Conservation (phyloP, 64 coral and sea anemone genomes). For the Catalaphyllia jardinei region DNA sequence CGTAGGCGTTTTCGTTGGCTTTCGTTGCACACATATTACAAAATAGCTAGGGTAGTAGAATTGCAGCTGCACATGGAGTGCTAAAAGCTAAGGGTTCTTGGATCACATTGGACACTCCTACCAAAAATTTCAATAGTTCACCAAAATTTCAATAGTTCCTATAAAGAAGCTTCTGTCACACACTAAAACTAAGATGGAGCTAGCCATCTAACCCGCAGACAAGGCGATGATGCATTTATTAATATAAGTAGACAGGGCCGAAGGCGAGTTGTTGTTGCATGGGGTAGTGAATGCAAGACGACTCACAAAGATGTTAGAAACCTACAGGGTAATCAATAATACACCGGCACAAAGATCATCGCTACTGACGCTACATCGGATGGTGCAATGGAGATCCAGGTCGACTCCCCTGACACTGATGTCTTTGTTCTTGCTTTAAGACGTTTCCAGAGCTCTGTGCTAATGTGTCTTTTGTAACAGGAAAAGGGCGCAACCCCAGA, state of each 20-base stretch:
- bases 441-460: constrained; percentile 21
- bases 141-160: not conserved
- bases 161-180: constrained; percentile 38
- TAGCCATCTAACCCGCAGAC: not conserved
- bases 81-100: not conserved
- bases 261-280: constrained; percentile 15
- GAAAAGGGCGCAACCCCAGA: constrained; percentile 34
- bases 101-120: constrained; percentile 20
- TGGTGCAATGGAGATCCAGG: not conserved
- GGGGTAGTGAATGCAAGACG: constrained; percentile 9
- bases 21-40: too few relatives aligned
- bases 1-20: too few relatives aligned
- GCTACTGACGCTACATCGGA: constrained; percentile 17
- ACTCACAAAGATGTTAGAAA: constrained; percentile 12
- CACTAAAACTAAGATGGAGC: constrained; percentile 24
- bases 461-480: constrained; percentile 27
- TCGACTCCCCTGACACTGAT: constrained; percentile 45
- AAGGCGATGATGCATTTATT: not conserved
- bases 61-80: not conserved
- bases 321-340: constrained; percentile 38
- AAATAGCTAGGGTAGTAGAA: too few relatives aligned
- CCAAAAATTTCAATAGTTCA: not conserved
- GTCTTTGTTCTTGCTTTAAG: constrained; percentile 41
- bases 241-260: not conserved
- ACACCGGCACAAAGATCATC: not conserved